phyloP scores from a whole-genome alignment of 35 echinoderm and acorn worm genomes.

The Anneissia japonica region DNA sequence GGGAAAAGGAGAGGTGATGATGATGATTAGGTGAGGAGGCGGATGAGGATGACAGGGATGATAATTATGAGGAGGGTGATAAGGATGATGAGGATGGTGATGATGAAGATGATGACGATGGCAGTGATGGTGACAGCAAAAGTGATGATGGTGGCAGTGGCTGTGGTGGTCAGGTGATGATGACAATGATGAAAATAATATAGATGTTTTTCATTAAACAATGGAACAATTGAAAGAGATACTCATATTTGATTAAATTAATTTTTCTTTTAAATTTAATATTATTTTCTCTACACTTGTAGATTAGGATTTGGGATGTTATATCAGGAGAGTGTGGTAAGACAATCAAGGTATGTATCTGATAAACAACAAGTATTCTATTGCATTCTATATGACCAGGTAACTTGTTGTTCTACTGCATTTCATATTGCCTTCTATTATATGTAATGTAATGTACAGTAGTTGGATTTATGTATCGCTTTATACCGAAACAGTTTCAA shows the following conservation, averaged over 20 bases:
- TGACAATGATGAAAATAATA: background rate
- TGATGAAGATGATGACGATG: background rate
- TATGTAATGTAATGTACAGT: no score
- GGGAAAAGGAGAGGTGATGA: no score
- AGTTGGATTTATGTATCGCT: no score
- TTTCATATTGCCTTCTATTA: no score
- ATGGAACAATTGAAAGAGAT: background rate
- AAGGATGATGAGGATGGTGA: no score
- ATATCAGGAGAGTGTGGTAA: constrained; percentile 77
- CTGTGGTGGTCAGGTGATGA: background rate
- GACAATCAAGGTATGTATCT: constrained; percentile 42
- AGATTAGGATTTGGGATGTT: constrained; percentile 86
- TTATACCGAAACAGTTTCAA: no score
- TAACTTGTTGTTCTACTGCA: no score
- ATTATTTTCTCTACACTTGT: background rate
- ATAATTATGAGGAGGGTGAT: background rate
- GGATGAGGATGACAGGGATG: background rate
- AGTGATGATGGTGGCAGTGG: background rate
- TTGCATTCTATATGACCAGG: no score
- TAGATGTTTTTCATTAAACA: background rate
- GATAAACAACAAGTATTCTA: no score
- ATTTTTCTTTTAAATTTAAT: background rate
- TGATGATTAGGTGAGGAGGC: no score
- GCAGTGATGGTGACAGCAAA: background rate
- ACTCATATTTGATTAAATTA: background rate